Evolutionary conservation across 2,888 invertebrate genomes (phyloP), one percentile per base, ranked within the genome.

Genomic region (Drosophila parthenogenetica): DNA sequence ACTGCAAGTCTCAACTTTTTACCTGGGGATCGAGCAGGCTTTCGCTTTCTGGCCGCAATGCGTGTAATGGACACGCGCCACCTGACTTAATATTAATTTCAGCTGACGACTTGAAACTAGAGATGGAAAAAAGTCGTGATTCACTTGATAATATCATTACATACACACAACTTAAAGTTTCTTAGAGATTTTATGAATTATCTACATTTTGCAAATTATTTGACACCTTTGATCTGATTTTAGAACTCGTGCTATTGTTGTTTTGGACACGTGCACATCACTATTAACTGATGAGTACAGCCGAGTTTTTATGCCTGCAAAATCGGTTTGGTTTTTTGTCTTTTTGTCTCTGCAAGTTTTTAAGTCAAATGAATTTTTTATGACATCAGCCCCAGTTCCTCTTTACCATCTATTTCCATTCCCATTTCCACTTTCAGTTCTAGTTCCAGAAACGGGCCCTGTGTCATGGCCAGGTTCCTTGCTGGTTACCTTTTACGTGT

Each of bases 41-140:
- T 77, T 82, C 66, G 62, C 65, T 81, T 82, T 78, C 78, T 61
- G 65, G 68, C 76, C 72, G 79, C 78, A 81, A 60, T 76, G 88
- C 87, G 84, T 84, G 88, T 88, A 86, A 84, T 84, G 87, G 84
- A 88, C 84, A 85, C 84, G 88, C 84, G 89, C 84, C 89, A 79
- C 76, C 89, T 88, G 87, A 84, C 89, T 84, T 84, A 87, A 87
- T 87, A 84, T 88, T 87, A 87, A 88, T 87, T 84, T 87, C 69
- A 49, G 50, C 55, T 50, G 46, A 16, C 57, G 13, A 46, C 55
- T 40, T 14, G 1, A 10, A 32, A 16, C 58, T 57, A 35, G 42
- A 25, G 63, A 49, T 43, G 63, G 8, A 5, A 25, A 5, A 22
- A n/a, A 16, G n/a, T 58, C 48, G 46, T 35, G 55, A 0, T 35